Conservation (phyloP, 1,140 invertebrate species). For the Pogonomyrmex californicus region DNA sequence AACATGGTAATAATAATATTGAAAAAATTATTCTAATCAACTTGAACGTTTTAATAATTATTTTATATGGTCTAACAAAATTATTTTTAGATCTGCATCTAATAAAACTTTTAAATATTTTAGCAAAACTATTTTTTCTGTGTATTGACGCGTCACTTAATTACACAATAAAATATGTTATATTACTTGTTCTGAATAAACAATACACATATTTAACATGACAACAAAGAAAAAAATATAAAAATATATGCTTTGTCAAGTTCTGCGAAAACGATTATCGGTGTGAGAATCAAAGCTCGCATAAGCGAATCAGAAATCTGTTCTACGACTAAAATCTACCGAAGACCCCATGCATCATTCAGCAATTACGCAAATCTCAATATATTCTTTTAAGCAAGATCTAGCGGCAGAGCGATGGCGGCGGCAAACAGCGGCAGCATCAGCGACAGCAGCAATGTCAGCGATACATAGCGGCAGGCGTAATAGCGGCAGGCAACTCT, state of each 20-base stretch:
- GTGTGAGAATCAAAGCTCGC: not conserved
- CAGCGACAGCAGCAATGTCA: constrained; percentile 46
- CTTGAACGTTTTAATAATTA: no score
- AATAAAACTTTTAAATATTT: no score
- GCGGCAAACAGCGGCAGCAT: not conserved
- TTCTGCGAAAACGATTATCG: constrained; percentile 2
- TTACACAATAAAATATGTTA: no score
- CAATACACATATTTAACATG: no score
- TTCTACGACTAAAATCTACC: not conserved
- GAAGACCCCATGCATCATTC: constrained; percentile 67
- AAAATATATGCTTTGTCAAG: not conserved
- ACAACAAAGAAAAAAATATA: not conserved
- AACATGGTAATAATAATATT: no score
- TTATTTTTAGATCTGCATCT: no score
- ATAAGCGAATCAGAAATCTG: constrained; percentile 7
- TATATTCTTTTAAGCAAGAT: constrained; percentile 39
- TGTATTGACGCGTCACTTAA: no score
- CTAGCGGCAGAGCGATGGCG: constrained; percentile 14
- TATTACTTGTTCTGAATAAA: no score
- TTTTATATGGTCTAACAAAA: no score
- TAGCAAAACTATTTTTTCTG: no score
- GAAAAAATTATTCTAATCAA: no score
- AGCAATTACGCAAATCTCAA: constrained; percentile 23
- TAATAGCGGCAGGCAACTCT: constrained; percentile 85
- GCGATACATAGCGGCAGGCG: constrained; percentile 74